phyloP scores from a whole-genome alignment of 2,888 invertebrate genomes.

The Chaitophorus viminalis region DNA sequence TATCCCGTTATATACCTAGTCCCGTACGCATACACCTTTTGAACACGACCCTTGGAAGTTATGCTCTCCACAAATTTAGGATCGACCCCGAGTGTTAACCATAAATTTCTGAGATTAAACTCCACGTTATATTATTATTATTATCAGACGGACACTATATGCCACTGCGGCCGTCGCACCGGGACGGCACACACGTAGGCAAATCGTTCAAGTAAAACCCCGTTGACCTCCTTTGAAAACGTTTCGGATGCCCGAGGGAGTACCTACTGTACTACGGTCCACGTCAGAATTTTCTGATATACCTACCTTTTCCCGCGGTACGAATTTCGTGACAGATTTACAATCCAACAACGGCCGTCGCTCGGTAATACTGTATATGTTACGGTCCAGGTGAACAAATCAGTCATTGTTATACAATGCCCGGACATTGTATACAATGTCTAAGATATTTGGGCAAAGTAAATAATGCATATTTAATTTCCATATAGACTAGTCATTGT shows the following conservation, averaged over 20 bases:
- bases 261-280: background rate
- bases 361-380: no score
- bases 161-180: background rate
- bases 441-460: no score
- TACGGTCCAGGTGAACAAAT: no score
- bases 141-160: background rate
- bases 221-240: background rate
- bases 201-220: background rate
- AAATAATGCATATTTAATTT: no score
- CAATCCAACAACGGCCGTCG: background rate
- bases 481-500: no score
- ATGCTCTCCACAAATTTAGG: background rate
- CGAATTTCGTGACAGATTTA: background rate
- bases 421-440: no score
- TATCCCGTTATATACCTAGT: no score
- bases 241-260: background rate
- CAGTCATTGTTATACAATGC: no score
- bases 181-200: background rate
- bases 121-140: conserved; percentile 14
- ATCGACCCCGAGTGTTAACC: background rate
- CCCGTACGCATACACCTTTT: background rate
- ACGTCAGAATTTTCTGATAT: background rate
- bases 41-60: background rate
- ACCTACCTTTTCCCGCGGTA: background rate
- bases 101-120: conserved; percentile 23